phyloP scores from a whole-genome alignment of 2,888 invertebrate genomes.

The Rutpela maculata region DNA sequence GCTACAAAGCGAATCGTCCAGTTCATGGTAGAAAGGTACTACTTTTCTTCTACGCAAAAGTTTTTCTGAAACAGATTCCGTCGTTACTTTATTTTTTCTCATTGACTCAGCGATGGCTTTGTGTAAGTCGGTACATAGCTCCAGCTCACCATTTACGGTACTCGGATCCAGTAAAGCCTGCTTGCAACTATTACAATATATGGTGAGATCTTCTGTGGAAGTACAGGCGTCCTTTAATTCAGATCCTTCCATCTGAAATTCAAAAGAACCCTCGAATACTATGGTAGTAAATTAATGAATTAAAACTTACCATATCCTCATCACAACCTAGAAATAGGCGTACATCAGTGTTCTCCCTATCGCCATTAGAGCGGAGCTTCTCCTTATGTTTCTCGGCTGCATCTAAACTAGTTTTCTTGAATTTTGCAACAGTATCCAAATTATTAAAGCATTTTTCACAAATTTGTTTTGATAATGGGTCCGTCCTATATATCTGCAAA shows the following conservation, averaged over 20 bases:
- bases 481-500: constrained; percentile 71
- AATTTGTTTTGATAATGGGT: constrained; percentile 71
- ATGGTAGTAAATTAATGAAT: background rate
- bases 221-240: constrained; percentile 61
- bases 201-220: constrained; percentile 65
- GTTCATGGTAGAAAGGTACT: constrained; percentile 66
- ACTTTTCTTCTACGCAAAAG: constrained; percentile 60
- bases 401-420: constrained; percentile 66
- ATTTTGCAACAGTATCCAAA: constrained; percentile 64
- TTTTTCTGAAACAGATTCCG: constrained; percentile 59
- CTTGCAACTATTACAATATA: constrained; percentile 64
- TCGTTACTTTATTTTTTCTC: constrained; percentile 62
- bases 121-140: constrained; percentile 65
- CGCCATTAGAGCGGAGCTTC: constrained; percentile 58
- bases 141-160: constrained; percentile 65
- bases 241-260: constrained; percentile 54
- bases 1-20: constrained; percentile 69
- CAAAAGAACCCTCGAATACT: background rate
- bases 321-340: constrained; percentile 59
- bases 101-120: constrained; percentile 66
- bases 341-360: constrained; percentile 53
- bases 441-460: constrained; percentile 69
- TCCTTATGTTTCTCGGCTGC: constrained; percentile 66
- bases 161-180: constrained; percentile 62
- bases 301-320: constrained; percentile 57